Base-by-base conservation (phyloP, 92 coral and sea anemone genomes). In the Porites cylindrica region DNA sequence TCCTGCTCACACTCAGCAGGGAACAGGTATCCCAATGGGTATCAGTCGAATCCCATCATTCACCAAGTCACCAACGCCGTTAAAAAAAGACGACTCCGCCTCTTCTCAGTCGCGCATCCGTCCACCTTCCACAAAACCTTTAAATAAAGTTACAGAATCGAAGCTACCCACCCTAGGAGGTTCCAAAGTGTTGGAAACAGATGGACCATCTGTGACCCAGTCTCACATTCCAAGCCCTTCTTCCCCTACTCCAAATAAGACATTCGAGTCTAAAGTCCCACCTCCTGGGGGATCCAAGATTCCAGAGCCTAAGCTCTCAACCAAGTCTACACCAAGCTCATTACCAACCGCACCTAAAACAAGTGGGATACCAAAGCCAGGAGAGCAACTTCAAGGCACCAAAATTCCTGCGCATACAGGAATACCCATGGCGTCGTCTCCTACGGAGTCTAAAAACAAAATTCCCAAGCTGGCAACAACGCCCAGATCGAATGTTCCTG, bases 21-120 rank as follows among this genome's bases (percentile, higher is more conserved):
- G 85, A n/a, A 77, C 82, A 62, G 84, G 77, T 18, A 92, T 85
- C 59, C 92, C 95, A 1, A 72, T 82, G 73, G 79, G 86, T 5
- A 81, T 75, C 67, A 92, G 93, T 60, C 84, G 91, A 29, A 92
- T 92, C 8, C 95, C 95, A 3, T 92, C 95, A 9, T 85, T 92
- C 59, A 58, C 93, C 12, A 86, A 79, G 38, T 50, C 87, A 19
- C 74, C 77, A 53, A 21, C 84, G 10, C 24, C 68, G n/a, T 24
- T 54, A 18, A 66, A 78, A 78, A 53, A 78, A 20, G 54, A 70
- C 29, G 75, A 89, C 78, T 80, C 89, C 9, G 26, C 70, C 12
- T 64, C 87, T 8, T 64, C 73, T 23, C 74, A 71, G 26, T 70
- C 85, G 43, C 90, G 90, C 51, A 78, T 86, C 54, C 87, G 85